Base-by-base conservation (phyloP, 2,888 invertebrate species). In the Sarcophaga subvicina region DNA sequence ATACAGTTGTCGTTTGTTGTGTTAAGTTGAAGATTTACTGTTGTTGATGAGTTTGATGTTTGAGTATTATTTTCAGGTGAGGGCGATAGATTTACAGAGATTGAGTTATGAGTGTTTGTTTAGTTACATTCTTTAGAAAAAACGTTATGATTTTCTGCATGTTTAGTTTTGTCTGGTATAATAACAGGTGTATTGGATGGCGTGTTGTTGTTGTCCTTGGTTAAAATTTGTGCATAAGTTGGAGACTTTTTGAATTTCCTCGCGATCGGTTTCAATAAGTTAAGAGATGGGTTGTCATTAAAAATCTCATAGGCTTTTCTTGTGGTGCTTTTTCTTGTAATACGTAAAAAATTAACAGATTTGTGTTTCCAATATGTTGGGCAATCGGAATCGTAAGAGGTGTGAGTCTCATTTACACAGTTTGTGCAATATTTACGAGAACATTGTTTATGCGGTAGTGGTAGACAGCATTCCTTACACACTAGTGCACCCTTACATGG, bases 371-470 rank as follows among this genome's bases (percentile, higher is more conserved):
- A 25, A 25, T 54, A 71, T 10, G 14, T 71, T 10, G 54, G 59
- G 17, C 71, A 71, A 22, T 22, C 27, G 27, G 62, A 47, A 22
- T 78, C 69, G 20, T 78, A 67, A 12, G 78, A 69, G 6, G 6
- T 27, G 27, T 60, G 60, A 47, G 22, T 71, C 45, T 79, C 79
- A 2, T 25, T 49, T 45, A 37, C 25, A 63, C 73, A 82, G 49
- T 76, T 69, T 6, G 6, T 6, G 6, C 6, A 6, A 6, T 27
- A 70, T n/a, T 69, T 82, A 22, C 71, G 14, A 10, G 47, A 59
- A 59, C 80, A 66, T 25, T 27, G n/a, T 6, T 73, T 60, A 22
- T 80, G 80, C 22, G 72, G 80, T 45, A 67, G 72, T 22, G 66
- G 71, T 59, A 59, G 17, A 10, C 25, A 54, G n/a, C 71, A 71